These are phyloP conservation scores for Oryzias sinensis DNA, from an alignment of 2,797 vertebrate species.

Conservation along the genomic window DNA sequence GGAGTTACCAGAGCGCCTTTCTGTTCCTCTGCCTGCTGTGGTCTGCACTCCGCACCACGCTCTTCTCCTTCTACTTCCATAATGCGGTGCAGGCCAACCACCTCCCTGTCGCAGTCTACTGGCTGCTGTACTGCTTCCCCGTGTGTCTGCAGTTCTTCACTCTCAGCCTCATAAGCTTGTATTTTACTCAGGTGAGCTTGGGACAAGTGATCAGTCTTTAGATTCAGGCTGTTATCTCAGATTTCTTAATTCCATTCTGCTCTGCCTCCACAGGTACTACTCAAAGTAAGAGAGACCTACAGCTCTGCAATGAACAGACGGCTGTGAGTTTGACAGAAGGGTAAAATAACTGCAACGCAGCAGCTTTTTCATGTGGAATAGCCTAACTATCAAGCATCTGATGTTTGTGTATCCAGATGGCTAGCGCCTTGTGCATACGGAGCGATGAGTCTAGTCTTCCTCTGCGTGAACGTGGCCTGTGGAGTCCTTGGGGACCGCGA, in stretches of 20 bases:
- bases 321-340: conserved; percentile 77
- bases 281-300: conserved; percentile 81
- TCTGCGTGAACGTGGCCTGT: conserved; percentile 82
- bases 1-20: conserved; percentile 89
- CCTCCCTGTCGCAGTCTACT: conserved; percentile 78
- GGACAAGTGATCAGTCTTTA: no score
- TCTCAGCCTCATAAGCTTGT: conserved; percentile 87
- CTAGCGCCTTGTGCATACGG: conserved; percentile 58
- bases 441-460: conserved; percentile 76
- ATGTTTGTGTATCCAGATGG: conserved; percentile 41
- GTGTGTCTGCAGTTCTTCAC: conserved; percentile 93
- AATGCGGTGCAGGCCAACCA: conserved; percentile 84
- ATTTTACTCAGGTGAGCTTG: conserved; percentile 85
- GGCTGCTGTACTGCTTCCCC: conserved; percentile 89
- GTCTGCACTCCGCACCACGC: conserved; percentile 85
- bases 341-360: neutral
- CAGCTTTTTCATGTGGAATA: neutral
- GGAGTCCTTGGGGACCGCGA: conserved; percentile 75
- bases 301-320: conserved; percentile 71
- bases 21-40: conserved; percentile 88
- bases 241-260: conserved; percentile 8
- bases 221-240: neutral
- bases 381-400: neutral
- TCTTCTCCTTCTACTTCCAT: conserved; percentile 88
- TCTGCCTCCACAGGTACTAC: conserved; percentile 76